phyloP scores from a whole-genome alignment of 2,888 invertebrate species.

The Tuberolachnus salignus region DNA sequence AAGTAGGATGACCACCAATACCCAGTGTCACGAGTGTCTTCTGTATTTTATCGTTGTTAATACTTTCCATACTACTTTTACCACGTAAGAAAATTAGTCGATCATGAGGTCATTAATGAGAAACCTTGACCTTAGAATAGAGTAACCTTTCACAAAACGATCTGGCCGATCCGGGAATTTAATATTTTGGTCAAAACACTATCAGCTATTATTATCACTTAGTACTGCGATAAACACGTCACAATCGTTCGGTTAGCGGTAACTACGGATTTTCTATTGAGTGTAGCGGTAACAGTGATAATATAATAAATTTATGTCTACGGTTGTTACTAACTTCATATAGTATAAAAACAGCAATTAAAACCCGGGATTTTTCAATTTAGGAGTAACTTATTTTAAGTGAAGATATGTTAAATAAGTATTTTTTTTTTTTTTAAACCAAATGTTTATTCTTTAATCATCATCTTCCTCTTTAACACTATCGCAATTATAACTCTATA shows the following conservation, averaged over 20 bases:
- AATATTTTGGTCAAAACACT: slow-evolving; percentile 20
- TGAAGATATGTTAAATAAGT: no score
- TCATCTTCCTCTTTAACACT: no score
- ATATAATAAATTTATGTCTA: no score
- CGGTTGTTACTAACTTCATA: no score
- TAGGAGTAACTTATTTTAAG: no score
- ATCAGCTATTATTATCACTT: neutral
- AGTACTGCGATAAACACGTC: slow-evolving; percentile 44
- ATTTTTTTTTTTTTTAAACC: no score
- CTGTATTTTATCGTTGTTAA: slow-evolving; percentile 41
- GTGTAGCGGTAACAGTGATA: no score
- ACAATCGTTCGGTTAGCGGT: slow-evolving; percentile 2
- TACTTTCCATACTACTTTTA: slow-evolving; percentile 55
- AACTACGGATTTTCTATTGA: neutral
- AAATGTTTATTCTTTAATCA: no score
- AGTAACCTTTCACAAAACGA: slow-evolving; percentile 44
- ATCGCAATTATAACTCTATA: no score
- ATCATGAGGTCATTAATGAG: slow-evolving; percentile 31
- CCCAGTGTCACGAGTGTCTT: slow-evolving; percentile 50
- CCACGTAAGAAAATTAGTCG: slow-evolving; percentile 42
- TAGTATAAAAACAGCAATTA: no score
- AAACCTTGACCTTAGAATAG: slow-evolving; percentile 49
- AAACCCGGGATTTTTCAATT: no score
- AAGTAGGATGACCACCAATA: slow-evolving; percentile 47
- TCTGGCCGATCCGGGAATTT: slow-evolving; percentile 1